Base-by-base conservation (phyloP, 2,888 invertebrate genomes). In the Bhutanitis thaidina region DNA sequence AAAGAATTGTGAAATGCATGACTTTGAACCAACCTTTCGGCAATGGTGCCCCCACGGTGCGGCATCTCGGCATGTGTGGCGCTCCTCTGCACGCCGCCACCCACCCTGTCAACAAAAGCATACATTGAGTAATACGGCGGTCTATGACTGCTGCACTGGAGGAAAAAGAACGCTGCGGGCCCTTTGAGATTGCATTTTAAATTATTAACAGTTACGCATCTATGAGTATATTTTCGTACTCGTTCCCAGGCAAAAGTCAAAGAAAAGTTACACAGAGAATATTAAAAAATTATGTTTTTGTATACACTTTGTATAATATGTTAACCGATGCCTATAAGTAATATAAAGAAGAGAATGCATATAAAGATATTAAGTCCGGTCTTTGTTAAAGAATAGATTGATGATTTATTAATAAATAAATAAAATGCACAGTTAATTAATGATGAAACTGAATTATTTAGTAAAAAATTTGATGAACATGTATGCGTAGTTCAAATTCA, bases 21-120 rank as follows among this genome's bases (percentile, higher is more conserved):
- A 27, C 10, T 16, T 20, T n/a, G 30, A 61, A 51, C 54, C 53
- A 68, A 90, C 90, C 90, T 87, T 77, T 93, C 92, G 60, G 91
- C 92, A 56, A 92, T 92, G 61, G 90, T 90, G 76, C 86, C 80
- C 57, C 90, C 87, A 16, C 85, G 74, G 65, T 89, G 82, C 59
- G 89, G 89, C 87, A 90, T 88, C 56, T 90, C 88, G 66, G 89
- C 84, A 74, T 90, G 84, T 57, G 90, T 90, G 62, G 90, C 90
- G 70, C 90, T 90, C 60, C 90, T 77, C 66, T 87, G 86, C 54
- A 90, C 77, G 49, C 87, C 87, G 52, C 80, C 81, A 59, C 77
- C 83, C 67, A 75, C 73, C 67, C 83, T 87, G 81, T 41, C 65
- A 77, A 66, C 59, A 80, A 80, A 54, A 50, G 54, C 14, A 43